Percentiles rank a stretch among this genome's conserved stretches.
These are phyloP conservation scores for Chaenocephalus aceratus DNA, from an alignment of 2,113 vertebrate species.

Conservation along the genomic window DNA sequence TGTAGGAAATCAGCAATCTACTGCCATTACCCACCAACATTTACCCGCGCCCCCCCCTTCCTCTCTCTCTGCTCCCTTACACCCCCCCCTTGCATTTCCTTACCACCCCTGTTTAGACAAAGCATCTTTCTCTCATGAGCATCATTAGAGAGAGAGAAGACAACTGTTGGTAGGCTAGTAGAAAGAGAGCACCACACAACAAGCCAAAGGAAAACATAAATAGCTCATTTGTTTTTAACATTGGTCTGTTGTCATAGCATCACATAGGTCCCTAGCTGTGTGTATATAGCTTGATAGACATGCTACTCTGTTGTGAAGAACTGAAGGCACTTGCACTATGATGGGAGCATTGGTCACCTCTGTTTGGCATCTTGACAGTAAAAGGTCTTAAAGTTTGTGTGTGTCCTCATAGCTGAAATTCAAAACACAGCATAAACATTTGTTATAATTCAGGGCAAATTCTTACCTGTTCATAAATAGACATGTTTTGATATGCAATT, in stretches of 20 bases:
- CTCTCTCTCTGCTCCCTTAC: background rate
- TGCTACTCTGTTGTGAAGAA: background rate
- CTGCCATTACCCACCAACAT: conserved; percentile 41
- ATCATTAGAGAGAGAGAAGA: conserved; percentile 43
- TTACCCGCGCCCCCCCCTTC: conserved; percentile 23
- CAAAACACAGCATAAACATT: background rate
- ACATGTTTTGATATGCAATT: background rate
- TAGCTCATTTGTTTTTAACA: conserved; percentile 36
- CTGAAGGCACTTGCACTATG: background rate
- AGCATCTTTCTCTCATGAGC: conserved; percentile 29
- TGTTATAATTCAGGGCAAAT: background rate
- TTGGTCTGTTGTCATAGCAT: conserved; percentile 46
- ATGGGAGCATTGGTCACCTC: background rate
- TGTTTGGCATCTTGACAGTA: background rate
- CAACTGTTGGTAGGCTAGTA: conserved; percentile 14
- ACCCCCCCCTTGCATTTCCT: background rate
- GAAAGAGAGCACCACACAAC: conserved; percentile 41
- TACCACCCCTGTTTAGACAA: conserved; percentile 26
- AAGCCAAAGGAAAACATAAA: conserved; percentile 42
- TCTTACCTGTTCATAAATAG: background rate
- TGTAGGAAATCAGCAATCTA: conserved; percentile 68
- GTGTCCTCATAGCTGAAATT: background rate
- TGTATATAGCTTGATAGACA: background rate
- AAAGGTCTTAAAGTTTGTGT: background rate
- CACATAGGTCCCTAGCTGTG: conserved; percentile 4